Conservation (phyloP, 2,888 invertebrate species). For the Prosopocoilus inquinatus region DNA sequence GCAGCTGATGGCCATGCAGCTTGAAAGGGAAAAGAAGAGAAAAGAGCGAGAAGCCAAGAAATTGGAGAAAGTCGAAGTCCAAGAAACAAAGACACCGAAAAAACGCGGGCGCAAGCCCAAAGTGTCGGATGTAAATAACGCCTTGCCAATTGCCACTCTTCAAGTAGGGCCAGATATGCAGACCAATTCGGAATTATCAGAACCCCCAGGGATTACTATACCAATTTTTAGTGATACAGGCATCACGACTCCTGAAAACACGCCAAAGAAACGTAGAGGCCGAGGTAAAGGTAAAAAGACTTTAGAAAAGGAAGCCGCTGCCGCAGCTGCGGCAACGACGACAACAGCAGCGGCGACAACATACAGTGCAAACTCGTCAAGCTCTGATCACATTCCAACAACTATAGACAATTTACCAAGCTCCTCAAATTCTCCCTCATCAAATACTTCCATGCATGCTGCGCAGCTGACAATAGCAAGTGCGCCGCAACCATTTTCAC, state of each 20-base stretch:
- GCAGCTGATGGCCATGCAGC: slow-evolving; percentile 51
- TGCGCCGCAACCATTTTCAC: slow-evolving; percentile 55
- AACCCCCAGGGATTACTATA: slow-evolving; percentile 43
- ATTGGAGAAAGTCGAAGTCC: slow-evolving; percentile 17
- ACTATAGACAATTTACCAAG: slow-evolving; percentile 33
- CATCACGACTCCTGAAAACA: slow-evolving; percentile 26
- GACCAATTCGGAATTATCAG: slow-evolving; percentile 42
- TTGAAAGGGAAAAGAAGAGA: slow-evolving; percentile 57
- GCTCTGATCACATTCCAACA: slow-evolving; percentile 14
- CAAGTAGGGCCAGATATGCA: slow-evolving; percentile 20
- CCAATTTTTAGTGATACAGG: slow-evolving; percentile 39
- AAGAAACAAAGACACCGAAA: slow-evolving; percentile 48
- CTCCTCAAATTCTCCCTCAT: slow-evolving; percentile 39
- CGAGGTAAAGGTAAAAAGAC: slow-evolving; percentile 52
- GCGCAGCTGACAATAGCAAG: slow-evolving; percentile 48
- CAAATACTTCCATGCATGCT: slow-evolving; percentile 26
- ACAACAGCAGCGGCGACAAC: slow-evolving; percentile 45
- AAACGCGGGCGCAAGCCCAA: slow-evolving; percentile 41
- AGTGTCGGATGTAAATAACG: slow-evolving; percentile 11
- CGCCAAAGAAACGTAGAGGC: slow-evolving; percentile 46
- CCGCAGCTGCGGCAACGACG: slow-evolving; percentile 51
- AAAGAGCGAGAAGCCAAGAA: slow-evolving; percentile 53
- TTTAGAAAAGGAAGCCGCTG: slow-evolving; percentile 52
- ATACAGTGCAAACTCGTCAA: slow-evolving; percentile 31
- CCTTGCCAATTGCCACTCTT: slow-evolving; percentile 7